Conservation (phyloP, 2,888 invertebrate species). For the Eupithecia insigniata region DNA sequence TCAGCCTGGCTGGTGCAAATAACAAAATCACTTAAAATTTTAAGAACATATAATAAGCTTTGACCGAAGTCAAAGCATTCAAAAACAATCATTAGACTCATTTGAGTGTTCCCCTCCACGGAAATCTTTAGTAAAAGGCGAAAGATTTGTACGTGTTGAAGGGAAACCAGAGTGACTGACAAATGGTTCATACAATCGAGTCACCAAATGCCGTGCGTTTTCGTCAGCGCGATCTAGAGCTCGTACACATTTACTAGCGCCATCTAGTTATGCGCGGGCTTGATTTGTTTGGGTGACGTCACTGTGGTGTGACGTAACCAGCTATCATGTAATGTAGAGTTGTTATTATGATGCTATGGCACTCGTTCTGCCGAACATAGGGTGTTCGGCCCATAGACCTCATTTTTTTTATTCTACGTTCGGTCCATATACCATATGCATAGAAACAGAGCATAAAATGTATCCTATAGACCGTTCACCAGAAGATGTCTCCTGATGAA, state of each 20-base stretch:
- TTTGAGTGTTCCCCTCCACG: slow-evolving; percentile 89
- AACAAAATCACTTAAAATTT: no score
- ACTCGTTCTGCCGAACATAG: no score
- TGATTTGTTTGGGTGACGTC: slow-evolving; percentile 1
- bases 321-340: no score
- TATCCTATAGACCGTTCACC: no score
- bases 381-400: no score
- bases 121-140: slow-evolving; percentile 92
- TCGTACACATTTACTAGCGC: neutral
- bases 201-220: neutral
- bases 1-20: no score
- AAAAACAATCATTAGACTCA: slow-evolving; percentile 81
- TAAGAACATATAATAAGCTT: neutral
- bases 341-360: no score
- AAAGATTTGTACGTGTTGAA: slow-evolving; percentile 89
- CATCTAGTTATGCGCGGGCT: neutral
- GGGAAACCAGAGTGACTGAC: slow-evolving; percentile 84
- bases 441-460: no score
- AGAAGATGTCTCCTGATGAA: no score
- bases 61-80: neutral
- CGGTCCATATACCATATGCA: no score
- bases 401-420: no score
- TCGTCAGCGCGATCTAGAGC: slow-evolving; percentile 1
- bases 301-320: neutral
- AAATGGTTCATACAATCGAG: neutral